Percentiles rank a stretch among this genome's conserved stretches.
These are phyloP conservation scores for Corvus cornix DNA, from an alignment of 2,113 vertebrate species.

Conservation along the genomic window DNA sequence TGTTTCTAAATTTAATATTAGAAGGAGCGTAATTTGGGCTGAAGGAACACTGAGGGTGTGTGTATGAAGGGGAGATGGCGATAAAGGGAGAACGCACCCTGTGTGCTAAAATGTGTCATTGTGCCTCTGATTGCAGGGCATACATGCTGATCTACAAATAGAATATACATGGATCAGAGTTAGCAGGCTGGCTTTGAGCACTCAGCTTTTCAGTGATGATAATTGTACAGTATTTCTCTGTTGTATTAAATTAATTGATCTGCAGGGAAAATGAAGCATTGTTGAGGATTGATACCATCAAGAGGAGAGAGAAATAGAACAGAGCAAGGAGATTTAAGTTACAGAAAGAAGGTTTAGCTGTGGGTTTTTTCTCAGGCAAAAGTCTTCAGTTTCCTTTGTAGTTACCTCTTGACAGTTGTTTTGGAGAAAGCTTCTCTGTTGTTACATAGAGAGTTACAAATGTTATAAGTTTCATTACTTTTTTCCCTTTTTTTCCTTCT, in stretches of 20 bases:
- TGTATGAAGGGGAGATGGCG: neutral
- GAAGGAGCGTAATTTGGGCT: neutral
- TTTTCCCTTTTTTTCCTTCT: neutral
- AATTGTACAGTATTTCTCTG: neutral
- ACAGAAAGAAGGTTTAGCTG: neutral
- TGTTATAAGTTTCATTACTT: neutral
- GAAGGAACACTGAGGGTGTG: neutral
- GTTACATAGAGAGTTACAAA: neutral
- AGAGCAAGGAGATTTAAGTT: neutral
- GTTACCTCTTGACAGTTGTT: neutral
- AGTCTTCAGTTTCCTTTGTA: neutral
- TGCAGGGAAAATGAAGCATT: neutral
- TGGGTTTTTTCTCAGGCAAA: neutral
- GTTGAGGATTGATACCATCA: neutral
- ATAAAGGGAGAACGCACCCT: neutral
- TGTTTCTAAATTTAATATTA: constrained; percentile 38
- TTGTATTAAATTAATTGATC: neutral
- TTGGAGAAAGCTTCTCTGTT: neutral
- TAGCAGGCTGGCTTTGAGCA: neutral
- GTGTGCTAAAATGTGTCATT: neutral
- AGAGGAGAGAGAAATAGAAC: neutral
- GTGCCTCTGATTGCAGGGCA: neutral
- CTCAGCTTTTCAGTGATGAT: neutral
- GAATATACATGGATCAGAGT: neutral
- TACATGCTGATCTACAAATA: neutral